Evolutionary conservation across 2,113 vertebrate genomes (phyloP), one percentile per base, ranked within the genome.

Genomic region (Hippocampus barbouri): DNA sequence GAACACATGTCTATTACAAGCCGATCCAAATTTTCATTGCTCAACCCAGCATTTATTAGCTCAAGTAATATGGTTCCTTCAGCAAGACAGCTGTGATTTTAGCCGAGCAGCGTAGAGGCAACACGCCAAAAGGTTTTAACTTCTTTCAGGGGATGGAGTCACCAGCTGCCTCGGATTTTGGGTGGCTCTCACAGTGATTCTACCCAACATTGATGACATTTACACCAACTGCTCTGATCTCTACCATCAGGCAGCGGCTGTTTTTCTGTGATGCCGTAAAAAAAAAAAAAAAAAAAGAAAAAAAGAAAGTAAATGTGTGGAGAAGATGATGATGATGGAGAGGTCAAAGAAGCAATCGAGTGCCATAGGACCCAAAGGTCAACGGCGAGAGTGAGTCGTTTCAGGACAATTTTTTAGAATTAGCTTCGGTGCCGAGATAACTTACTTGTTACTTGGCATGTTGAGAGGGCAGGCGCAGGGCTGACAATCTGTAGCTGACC

Each of bases 401-500:
- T 82, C 72, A 79, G 82, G 81, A 74, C 85, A 79, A 45, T 30
- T 68, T 51, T 72, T 66, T 59, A 14, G 61, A 68, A 69, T 79
- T 72, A 75, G 70, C 66, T 70, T 16, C 34, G 0, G 38, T 25
- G 56, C 62, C 66, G 38, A 40, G 67, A 60, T 43, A 66, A 82
- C 88, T 63, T 85, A 91, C 89, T 84, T 89, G 88, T 91, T 91
- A 77, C 83, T 81, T 0, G 88, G 88, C 73, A 91, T 72, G 66
- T 8, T 68, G 41, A 91, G 89, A 1, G 89, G 89, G 69, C 89
- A 91, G 70, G 86, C 60, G 23, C 89, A 91, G 40, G 57, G 81
- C 27, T 83, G 87, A 69, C 89, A 91, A 80, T 89, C 87, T 0
- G 56, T 41, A 30, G 85, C 73, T 78, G 88, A 84, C 71, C 88